Percentiles rank a stretch among this genome's conserved stretches.
Conservation (phyloP, 1,140 invertebrate genomes). For the Tetramorium parvispinum region DNA sequence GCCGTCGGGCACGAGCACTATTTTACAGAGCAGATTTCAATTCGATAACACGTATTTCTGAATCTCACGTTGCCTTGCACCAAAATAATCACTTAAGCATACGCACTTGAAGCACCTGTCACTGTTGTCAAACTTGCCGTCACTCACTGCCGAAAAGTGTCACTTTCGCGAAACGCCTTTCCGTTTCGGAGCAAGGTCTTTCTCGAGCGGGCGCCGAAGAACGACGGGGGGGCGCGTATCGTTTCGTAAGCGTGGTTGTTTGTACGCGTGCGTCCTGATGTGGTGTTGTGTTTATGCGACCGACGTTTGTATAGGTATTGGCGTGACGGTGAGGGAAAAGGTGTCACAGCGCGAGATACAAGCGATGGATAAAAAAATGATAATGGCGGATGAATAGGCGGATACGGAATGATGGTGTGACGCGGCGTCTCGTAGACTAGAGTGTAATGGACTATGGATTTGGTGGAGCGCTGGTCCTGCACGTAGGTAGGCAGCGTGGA, state of each 20-base stretch:
- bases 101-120: constrained; percentile 58
- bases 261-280: constrained; percentile 70
- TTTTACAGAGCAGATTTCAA: neutral
- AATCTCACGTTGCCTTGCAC: constrained; percentile 35
- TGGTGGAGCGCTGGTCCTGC: constrained; percentile 80
- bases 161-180: constrained; percentile 38
- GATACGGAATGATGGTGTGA: constrained; percentile 27
- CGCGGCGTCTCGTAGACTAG: constrained; percentile 77
- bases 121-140: constrained; percentile 31
- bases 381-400: constrained; percentile 51
- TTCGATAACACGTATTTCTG: constrained; percentile 29
- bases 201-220: neutral
- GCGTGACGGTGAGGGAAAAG: constrained; percentile 42
- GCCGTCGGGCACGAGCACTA: constrained; percentile 55
- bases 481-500: constrained; percentile 82
- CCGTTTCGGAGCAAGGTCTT: neutral
- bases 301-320: constrained; percentile 44
- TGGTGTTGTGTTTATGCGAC: constrained; percentile 68
- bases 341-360: constrained; percentile 52
- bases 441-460: constrained; percentile 77
- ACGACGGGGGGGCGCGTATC: constrained; percentile 35
- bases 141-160: constrained; percentile 23
- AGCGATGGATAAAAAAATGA: constrained; percentile 43
- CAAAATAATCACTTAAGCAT: constrained; percentile 49
- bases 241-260: constrained; percentile 55